These are phyloP conservation scores for Hoplostethus mediterraneus DNA, from an alignment of 2,797 vertebrate genomes.

Conservation along the genomic window DNA sequence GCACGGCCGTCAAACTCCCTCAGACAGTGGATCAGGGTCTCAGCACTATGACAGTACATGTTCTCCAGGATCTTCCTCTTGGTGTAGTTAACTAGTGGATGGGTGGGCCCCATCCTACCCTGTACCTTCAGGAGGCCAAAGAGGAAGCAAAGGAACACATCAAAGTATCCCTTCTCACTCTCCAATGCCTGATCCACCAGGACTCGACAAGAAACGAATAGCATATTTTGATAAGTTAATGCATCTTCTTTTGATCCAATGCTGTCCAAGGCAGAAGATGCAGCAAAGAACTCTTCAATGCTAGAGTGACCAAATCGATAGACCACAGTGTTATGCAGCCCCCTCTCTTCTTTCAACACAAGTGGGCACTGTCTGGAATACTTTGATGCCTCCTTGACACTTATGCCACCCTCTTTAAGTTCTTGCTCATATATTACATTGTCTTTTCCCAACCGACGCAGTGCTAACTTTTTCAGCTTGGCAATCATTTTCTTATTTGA, in stretches of 20 bases:
- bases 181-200: constrained; percentile 24
- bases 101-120: not conserved
- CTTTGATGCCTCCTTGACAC: constrained; percentile 25
- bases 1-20: constrained; percentile 49
- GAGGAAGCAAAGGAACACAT: constrained; percentile 55
- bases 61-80: constrained; percentile 38
- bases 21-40: constrained; percentile 51
- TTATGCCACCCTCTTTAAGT: constrained; percentile 22
- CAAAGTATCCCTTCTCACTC: not conserved
- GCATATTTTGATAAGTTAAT: too few relatives aligned
- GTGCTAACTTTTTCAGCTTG: constrained; percentile 44
- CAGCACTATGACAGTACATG: not conserved
- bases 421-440: constrained; percentile 17
- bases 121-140: constrained; percentile 59
- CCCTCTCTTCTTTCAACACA: constrained; percentile 55
- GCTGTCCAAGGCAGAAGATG: constrained; percentile 23
- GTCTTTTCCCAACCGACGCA: not conserved
- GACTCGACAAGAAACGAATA: too few relatives aligned
- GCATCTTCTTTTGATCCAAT: not conserved
- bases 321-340: constrained; percentile 26
- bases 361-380: constrained; percentile 45
- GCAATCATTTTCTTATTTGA: not conserved
- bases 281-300: constrained; percentile 62
- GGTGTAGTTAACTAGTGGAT: constrained; percentile 42
- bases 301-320: constrained; percentile 60